Base-by-base conservation (phyloP, 2,797 vertebrate genomes). In the Anguilla obscura region DNA sequence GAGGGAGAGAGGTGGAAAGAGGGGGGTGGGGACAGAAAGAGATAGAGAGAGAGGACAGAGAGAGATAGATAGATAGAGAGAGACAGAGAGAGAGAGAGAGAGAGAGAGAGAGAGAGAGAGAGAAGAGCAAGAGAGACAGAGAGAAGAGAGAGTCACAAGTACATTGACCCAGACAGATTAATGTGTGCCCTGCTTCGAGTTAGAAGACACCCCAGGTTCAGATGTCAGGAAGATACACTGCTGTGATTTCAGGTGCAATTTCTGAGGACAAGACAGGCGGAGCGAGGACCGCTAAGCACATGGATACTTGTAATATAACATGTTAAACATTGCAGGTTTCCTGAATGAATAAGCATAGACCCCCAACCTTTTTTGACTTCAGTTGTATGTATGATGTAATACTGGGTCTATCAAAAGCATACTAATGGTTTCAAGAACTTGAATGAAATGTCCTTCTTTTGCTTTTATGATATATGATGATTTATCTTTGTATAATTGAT, bases 21-120 rank as follows among this genome's bases (percentile, higher is more conserved):
- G 93, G 94, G 93, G 50, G 10, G 50, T 52, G 50, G 50, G 10
- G 50, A 52, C 50, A 52, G 50, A 8, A 12, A 52, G 50, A 52
- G 50, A 52, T 8, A 52, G 50, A 52, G 50, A 52, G 50, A 52
- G 50, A 52, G 50, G 50, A 8, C 7, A 52, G 50, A 52, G 50
- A 52, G 50, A 52, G 50, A 52, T 6, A 52, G 50, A 52, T 6
- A 52, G 95, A 93, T 93, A 93, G 91, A 95, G 90, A 90, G 92
- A 91, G 91, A 94, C 93, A 90, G 90, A 92, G 95, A 93, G 93
- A 93, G 91, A 95, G 90, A 90, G 92, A 91, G 91, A 94, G 94
- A 90, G 90, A 92, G 94, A 92, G 94, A 93, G 92, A 94, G 90
- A 89, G 93, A 91, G 89, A 94, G 94, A 87, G 91, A 45, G 40